Conservation (phyloP, 2,797 vertebrate species). For the Coendou prehensilis region DNA sequence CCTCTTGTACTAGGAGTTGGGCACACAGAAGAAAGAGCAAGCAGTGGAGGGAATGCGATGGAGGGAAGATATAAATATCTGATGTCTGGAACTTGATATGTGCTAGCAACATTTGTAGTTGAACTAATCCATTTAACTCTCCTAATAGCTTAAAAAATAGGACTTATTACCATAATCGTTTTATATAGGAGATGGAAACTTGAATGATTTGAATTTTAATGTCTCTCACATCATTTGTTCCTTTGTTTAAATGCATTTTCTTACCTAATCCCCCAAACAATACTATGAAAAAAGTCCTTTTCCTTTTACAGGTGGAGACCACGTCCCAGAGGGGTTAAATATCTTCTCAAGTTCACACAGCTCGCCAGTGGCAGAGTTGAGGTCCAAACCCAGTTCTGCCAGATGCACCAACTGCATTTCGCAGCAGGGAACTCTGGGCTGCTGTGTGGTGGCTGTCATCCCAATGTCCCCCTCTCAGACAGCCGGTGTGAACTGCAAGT, state of each 20-base stretch:
- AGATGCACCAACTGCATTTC: background rate
- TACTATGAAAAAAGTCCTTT: background rate
- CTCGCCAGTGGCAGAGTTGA: background rate
- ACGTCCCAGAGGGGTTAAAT: background rate
- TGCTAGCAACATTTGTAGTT: background rate
- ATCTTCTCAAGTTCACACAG: background rate
- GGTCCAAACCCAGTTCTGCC: background rate
- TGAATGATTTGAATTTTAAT: constrained; percentile 53
- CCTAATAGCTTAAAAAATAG: constrained; percentile 26
- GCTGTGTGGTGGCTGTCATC: no score
- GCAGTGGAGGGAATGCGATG: background rate
- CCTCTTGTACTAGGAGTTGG: background rate
- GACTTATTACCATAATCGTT: constrained; percentile 1
- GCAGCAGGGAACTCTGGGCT: background rate
- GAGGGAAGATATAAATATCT: background rate
- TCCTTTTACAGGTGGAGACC: constrained; percentile 12
- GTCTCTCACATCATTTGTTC: background rate
- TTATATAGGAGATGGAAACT: constrained; percentile 1
- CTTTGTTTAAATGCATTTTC: constrained; percentile 34
- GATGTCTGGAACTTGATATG: background rate
- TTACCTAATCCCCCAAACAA: background rate
- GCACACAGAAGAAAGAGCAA: background rate
- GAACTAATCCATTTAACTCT: constrained; percentile 24
- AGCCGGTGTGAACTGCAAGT: background rate
- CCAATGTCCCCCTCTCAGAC: background rate